Percentiles rank a stretch among this genome's conserved stretches.
These are phyloP conservation scores for Pyrrhosoma nymphula DNA, from an alignment of 2,888 invertebrate species.

Conservation along the genomic window DNA sequence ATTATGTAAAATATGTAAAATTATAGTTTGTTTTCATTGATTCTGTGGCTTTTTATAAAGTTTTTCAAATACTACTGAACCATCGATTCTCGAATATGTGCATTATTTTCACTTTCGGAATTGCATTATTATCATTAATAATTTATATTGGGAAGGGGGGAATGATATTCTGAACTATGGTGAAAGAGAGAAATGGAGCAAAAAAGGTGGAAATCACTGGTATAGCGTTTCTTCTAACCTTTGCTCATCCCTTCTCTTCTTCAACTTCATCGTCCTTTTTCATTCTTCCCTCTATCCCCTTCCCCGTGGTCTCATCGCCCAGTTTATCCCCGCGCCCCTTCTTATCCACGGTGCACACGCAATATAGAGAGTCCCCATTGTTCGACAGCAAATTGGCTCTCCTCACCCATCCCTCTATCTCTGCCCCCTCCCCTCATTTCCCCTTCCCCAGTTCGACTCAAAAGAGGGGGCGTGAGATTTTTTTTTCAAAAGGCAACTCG, in stretches of 20 bases:
- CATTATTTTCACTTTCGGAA: too few relatives aligned
- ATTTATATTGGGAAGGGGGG: too few relatives aligned
- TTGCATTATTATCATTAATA: too few relatives aligned
- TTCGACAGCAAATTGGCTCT: slow-evolving; percentile 33
- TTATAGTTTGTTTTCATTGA: too few relatives aligned
- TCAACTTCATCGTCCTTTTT: neutral
- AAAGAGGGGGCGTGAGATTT: slow-evolving; percentile 18
- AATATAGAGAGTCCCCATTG: neutral
- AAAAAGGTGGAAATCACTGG: too few relatives aligned
- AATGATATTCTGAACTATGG: too few relatives aligned
- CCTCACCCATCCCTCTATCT: neutral
- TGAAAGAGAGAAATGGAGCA: too few relatives aligned
- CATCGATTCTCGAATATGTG: too few relatives aligned
- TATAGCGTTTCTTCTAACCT: neutral
- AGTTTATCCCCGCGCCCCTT: neutral
- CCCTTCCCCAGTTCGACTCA: neutral
- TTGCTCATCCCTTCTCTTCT: neutral
- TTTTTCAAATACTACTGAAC: too few relatives aligned
- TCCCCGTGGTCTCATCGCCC: too few relatives aligned
- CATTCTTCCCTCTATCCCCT: neutral
- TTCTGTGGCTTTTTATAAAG: too few relatives aligned
- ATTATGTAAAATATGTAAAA: too few relatives aligned
- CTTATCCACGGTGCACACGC: slow-evolving; percentile 3
- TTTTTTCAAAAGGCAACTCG: slow-evolving; percentile 21
- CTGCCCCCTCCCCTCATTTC: neutral